phyloP scores from a whole-genome alignment of 2,113 vertebrate genomes.

The Megatriorchis doriae region DNA sequence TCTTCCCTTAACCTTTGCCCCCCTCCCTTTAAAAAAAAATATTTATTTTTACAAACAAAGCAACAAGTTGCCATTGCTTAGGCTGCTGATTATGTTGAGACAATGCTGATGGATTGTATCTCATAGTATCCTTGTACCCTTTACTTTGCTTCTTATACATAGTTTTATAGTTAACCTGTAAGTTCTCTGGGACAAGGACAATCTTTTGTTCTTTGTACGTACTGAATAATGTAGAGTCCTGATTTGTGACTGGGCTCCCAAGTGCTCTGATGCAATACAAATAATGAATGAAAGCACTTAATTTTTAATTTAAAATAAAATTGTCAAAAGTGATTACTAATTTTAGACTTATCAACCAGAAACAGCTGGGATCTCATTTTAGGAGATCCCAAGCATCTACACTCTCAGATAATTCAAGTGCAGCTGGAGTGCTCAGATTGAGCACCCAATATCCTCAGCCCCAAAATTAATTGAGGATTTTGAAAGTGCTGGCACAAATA shows the following conservation, averaged over 20 bases:
- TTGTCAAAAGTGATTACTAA: conserved; percentile 33
- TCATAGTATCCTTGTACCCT: background rate
- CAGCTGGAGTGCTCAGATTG: conserved; percentile 45
- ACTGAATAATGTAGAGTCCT: background rate
- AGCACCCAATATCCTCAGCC: conserved; percentile 31
- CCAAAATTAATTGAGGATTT: conserved; percentile 53
- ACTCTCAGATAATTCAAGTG: conserved; percentile 30
- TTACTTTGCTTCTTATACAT: background rate
- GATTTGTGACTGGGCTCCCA: background rate
- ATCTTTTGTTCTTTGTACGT: background rate
- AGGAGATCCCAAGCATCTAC: conserved; percentile 40
- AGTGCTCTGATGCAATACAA: conserved; percentile 25
- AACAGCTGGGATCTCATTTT: conserved; percentile 59
- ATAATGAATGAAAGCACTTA: conserved; percentile 45
- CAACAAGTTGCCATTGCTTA: background rate
- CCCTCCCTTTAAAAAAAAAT: too few species aligned
- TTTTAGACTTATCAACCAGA: conserved; percentile 45
- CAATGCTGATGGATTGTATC: background rate
- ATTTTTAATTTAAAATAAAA: conserved; percentile 59
- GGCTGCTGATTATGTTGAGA: background rate
- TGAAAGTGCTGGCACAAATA: conserved; percentile 42
- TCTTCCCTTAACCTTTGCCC: background rate
- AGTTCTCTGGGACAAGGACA: background rate
- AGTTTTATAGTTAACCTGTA: background rate
- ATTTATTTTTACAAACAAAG: background rate